These are phyloP conservation scores for Butorides virescens DNA, from an alignment of 2,113 vertebrate species.

Conservation along the genomic window DNA sequence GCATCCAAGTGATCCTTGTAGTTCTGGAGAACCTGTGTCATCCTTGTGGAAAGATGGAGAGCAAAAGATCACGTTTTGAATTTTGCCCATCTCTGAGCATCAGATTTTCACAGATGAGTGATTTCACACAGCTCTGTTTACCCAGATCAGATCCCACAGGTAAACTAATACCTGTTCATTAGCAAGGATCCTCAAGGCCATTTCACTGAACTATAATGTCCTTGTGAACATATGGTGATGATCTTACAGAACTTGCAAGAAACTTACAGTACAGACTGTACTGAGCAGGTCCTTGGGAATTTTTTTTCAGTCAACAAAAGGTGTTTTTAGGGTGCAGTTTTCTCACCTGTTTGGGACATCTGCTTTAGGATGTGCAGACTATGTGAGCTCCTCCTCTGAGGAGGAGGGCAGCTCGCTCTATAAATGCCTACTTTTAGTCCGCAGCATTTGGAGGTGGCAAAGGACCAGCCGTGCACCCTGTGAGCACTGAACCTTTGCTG, in stretches of 20 bases:
- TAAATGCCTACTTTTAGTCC: neutral
- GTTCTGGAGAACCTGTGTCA: neutral
- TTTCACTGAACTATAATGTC: neutral
- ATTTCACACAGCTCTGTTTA: neutral
- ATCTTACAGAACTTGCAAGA: neutral
- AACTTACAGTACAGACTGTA: neutral
- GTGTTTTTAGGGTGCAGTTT: neutral
- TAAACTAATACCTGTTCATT: neutral
- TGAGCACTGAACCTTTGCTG: neutral
- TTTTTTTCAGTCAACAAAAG: neutral
- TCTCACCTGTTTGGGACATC: neutral
- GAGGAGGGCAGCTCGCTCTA: neutral
- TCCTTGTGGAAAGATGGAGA: neutral
- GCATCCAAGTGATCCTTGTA: neutral
- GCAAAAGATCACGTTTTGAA: neutral
- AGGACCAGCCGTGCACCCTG: too few species aligned
- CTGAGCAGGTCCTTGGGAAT: neutral
- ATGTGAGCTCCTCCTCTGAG: neutral
- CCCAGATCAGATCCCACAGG: neutral
- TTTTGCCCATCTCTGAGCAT: neutral
- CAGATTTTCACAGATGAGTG: neutral
- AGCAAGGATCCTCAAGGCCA: neutral
- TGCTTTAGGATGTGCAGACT: neutral
- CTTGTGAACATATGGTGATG: neutral
- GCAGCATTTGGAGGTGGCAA: accelerated